These are phyloP conservation scores for Ectropis crepuscularia DNA, from an alignment of 2,888 invertebrate genomes.

Conservation along the genomic window DNA sequence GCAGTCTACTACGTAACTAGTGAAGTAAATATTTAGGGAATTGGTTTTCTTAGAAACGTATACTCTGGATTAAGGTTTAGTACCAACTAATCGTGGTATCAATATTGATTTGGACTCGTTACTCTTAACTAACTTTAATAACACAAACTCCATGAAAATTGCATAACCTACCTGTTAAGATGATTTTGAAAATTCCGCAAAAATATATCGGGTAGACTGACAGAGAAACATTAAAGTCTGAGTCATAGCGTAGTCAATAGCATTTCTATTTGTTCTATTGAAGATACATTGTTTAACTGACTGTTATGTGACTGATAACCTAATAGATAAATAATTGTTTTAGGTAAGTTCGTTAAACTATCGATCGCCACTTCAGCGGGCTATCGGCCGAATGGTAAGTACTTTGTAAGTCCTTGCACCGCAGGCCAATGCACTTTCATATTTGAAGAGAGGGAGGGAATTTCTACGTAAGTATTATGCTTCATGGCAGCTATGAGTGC, in stretches of 20 bases:
- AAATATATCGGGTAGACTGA: too few relatives aligned
- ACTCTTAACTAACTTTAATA: too few relatives aligned
- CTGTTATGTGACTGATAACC: constrained; percentile 27
- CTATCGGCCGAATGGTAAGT: constrained; percentile 35
- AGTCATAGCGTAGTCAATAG: background rate
- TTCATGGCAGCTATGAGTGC: background rate
- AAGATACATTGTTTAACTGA: constrained; percentile 16
- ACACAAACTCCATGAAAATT: too few relatives aligned
- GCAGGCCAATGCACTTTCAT: constrained; percentile 15
- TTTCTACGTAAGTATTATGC: constrained; percentile 9
- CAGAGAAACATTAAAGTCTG: background rate
- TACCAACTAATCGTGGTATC: too few relatives aligned
- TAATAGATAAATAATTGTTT: constrained; percentile 50
- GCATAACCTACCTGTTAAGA: too few relatives aligned
- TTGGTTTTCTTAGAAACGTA: too few relatives aligned
- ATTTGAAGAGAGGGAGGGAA: constrained; percentile 1
- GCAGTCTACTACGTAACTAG: too few relatives aligned
- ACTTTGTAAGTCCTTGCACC: constrained; percentile 6
- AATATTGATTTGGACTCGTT: too few relatives aligned
- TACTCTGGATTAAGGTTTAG: too few relatives aligned
- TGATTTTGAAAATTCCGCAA: too few relatives aligned
- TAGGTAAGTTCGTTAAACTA: constrained; percentile 59
- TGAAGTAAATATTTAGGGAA: too few relatives aligned
- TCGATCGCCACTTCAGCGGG: constrained; percentile 24
- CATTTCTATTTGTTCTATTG: background rate